Conservation (phyloP, 2,888 invertebrate species). For the Lasius fuliginosus region DNA sequence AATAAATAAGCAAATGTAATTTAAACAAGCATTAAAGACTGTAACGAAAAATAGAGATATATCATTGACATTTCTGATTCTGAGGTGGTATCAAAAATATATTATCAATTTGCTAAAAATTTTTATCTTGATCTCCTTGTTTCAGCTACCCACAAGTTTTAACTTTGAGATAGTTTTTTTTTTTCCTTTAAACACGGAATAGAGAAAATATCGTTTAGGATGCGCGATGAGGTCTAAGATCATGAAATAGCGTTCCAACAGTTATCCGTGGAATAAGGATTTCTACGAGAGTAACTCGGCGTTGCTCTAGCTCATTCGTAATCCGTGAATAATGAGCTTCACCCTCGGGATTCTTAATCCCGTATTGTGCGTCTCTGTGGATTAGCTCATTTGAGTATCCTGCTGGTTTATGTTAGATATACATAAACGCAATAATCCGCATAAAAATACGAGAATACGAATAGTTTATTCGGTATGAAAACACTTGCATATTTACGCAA, state of each 20-base stretch:
- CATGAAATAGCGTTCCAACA: constrained; percentile 40
- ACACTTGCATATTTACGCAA: constrained; percentile 24
- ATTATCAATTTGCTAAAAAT: neutral
- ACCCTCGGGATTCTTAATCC: constrained; percentile 71
- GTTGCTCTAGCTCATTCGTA: constrained; percentile 75
- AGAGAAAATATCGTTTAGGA: constrained; percentile 3
- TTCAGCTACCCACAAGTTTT: neutral
- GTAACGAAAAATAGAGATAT: neutral
- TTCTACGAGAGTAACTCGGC: constrained; percentile 44
- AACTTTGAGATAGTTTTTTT: neutral
- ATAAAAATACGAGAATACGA: constrained; percentile 35
- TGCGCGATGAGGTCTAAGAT: constrained; percentile 5
- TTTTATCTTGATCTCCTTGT: neutral
- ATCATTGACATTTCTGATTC: neutral
- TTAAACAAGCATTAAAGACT: neutral
- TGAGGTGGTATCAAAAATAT: neutral
- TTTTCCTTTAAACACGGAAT: neutral
- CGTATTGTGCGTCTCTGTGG: constrained; percentile 74
- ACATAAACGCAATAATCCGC: constrained; percentile 22
- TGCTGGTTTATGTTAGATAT: constrained; percentile 30
- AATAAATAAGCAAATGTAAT: neutral
- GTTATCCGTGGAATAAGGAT: constrained; percentile 49
- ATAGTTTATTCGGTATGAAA: constrained; percentile 17
- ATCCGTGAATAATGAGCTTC: constrained; percentile 78
- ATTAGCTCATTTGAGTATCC: constrained; percentile 58